phyloP scores from a whole-genome alignment of 2,797 vertebrate species.

The Loris lydekkerianus region DNA sequence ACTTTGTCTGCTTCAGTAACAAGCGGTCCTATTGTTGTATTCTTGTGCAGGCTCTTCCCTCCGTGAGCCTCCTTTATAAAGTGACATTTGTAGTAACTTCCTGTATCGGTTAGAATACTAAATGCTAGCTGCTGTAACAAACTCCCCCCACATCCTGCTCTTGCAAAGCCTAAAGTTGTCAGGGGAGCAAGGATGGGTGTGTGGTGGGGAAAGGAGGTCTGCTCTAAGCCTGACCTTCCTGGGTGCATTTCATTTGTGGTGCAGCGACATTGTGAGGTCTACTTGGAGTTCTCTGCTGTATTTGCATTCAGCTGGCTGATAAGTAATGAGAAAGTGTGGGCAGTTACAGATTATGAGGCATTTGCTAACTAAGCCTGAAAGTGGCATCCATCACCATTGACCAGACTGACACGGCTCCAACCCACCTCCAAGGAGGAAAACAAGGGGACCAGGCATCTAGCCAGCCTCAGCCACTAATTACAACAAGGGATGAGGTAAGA shows the following conservation, averaged over 20 bases:
- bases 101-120: not conserved
- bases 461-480: not conserved
- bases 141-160: not conserved
- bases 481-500: not conserved
- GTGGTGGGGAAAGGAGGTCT: conserved; percentile 7
- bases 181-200: not conserved
- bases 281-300: not conserved
- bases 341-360: not conserved
- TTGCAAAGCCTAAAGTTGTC: not conserved
- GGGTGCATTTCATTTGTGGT: not conserved
- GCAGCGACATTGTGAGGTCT: not conserved
- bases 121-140: not conserved
- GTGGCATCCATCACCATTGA: not conserved
- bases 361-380: not conserved
- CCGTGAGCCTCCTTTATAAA: not conserved
- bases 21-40: not conserved
- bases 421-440: not conserved
- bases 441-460: not conserved
- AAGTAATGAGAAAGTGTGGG: not conserved
- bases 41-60: not conserved
- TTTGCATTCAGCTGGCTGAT: not conserved
- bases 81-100: not conserved
- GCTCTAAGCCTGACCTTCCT: not conserved
- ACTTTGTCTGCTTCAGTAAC: not conserved
- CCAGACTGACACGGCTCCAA: not conserved